Conservation (phyloP, 1,140 invertebrate species). For the Antheraea mylitta region DNA sequence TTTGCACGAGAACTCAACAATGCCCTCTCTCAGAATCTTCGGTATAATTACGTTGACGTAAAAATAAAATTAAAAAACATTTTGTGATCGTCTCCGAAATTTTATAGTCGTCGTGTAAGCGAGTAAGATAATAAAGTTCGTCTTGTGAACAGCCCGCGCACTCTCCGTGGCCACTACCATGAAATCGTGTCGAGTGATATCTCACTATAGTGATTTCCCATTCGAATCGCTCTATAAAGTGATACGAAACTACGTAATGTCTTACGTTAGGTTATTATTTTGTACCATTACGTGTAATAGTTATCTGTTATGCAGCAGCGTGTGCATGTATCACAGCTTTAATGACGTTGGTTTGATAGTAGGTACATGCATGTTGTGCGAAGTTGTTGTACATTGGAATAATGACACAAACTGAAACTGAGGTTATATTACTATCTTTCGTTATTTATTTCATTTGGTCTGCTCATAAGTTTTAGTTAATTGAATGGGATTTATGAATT, state of each 20-base stretch:
- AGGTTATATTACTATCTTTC: background rate
- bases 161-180: slow-evolving; percentile 16
- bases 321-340: background rate
- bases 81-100: slow-evolving; percentile 25
- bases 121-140: slow-evolving; percentile 21
- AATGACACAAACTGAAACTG: background rate
- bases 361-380: background rate
- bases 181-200: slow-evolving; percentile 6
- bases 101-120: slow-evolving; percentile 22
- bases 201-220: slow-evolving; percentile 3
- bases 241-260: slow-evolving; percentile 2
- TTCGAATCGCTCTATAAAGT: slow-evolving; percentile 6
- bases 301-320: background rate
- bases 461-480: no score
- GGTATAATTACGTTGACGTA: background rate
- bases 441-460: background rate
- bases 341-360: background rate
- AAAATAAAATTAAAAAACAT: slow-evolving; percentile 12
- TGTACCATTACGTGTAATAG: slow-evolving; percentile 2
- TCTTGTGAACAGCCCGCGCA: slow-evolving; percentile 5
- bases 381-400: background rate
- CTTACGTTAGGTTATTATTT: slow-evolving; percentile 7
- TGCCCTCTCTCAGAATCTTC: background rate
- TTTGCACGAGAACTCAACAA: no score
- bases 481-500: no score